Percentiles rank a stretch among this genome's conserved stretches.
Evolutionary conservation across 2,113 vertebrate species (phyloP).

Genomic region (Columbina picui): DNA sequence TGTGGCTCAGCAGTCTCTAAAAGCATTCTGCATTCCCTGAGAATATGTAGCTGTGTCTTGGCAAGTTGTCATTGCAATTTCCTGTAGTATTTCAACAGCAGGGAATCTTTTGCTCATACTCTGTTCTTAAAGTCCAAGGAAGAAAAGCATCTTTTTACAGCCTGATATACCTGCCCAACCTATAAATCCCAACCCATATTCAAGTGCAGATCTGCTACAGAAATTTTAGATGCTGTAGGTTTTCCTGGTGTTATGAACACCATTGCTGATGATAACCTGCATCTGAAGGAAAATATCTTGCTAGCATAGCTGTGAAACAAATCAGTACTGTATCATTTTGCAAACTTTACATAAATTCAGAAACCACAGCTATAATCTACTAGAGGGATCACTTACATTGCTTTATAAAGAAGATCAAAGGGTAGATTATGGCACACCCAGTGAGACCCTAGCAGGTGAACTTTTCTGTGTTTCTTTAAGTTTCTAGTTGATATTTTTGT

Average conservation of each 20-base stretch:
- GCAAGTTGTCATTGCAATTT: background rate
- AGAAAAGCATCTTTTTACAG: background rate
- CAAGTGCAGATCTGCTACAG: background rate
- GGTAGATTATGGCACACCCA: background rate
- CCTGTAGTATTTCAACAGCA: background rate
- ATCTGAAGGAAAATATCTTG: background rate
- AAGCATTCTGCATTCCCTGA: background rate
- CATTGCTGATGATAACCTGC: background rate
- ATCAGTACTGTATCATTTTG: background rate
- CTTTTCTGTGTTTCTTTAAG: background rate
- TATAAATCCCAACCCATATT: background rate
- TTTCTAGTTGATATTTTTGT: background rate
- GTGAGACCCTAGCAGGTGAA: background rate
- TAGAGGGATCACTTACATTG: background rate
- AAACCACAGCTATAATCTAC: background rate
- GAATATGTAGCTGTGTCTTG: rapidly evolving
- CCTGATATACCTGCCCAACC: background rate
- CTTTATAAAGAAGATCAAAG: background rate
- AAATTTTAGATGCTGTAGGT: background rate
- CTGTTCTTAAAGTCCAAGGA: background rate
- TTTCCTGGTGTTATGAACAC: background rate
- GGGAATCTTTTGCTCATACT: background rate
- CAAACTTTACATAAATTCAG: background rate
- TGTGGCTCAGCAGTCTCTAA: background rate
- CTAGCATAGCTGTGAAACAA: background rate